These are phyloP conservation scores for Pantherophis vulpinus DNA, from an alignment of 2,797 vertebrate genomes.

Conservation along the genomic window DNA sequence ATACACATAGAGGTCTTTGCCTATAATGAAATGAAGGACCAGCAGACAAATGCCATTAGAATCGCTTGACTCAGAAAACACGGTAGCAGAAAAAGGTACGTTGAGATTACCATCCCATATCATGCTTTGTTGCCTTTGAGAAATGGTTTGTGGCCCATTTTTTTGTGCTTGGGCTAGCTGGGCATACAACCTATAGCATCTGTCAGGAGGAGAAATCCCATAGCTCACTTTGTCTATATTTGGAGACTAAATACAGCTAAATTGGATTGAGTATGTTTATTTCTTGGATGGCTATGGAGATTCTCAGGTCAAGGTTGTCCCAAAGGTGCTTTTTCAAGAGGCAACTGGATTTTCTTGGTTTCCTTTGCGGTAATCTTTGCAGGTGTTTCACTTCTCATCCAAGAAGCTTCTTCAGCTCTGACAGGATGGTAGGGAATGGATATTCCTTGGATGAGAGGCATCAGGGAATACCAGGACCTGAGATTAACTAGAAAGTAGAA, in stretches of 20 bases:
- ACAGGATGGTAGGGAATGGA: too few species aligned
- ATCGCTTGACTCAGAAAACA: background rate
- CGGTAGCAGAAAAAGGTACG: background rate
- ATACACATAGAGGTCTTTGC: background rate
- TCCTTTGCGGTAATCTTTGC: too few species aligned
- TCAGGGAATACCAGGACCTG: background rate
- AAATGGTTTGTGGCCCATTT: background rate
- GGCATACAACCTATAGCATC: background rate
- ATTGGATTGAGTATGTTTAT: background rate
- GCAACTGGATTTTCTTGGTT: too few species aligned
- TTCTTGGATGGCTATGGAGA: background rate
- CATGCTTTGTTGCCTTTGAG: background rate
- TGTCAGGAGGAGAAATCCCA: background rate
- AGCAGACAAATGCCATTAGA: background rate
- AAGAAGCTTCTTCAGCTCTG: too few species aligned
- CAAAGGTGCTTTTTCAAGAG: too few species aligned
- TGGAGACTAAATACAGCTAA: background rate
- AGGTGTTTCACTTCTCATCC: too few species aligned
- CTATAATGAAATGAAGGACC: background rate
- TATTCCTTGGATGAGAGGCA: background rate
- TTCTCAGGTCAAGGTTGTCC: too few species aligned
- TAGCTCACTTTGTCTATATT: background rate
- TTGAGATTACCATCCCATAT: background rate
- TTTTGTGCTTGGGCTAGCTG: background rate
- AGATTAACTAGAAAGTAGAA: background rate